Percentiles rank a stretch among this genome's conserved stretches.
Conservation (phyloP, 2,888 invertebrate species). For the Xestoiulus laeticollis region DNA sequence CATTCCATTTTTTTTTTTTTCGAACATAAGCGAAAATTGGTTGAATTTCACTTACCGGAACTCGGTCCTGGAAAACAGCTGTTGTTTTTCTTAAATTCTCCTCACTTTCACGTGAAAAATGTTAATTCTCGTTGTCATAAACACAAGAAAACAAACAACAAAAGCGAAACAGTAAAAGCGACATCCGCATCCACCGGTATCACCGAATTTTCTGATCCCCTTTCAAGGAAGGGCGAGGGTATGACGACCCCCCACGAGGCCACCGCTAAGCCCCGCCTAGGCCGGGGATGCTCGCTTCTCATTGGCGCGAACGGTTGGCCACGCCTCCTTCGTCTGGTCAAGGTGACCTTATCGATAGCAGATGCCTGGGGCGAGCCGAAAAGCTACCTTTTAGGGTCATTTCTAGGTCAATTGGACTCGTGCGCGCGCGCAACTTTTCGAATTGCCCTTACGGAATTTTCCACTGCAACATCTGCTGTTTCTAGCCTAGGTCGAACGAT, state of each 20-base stretch:
- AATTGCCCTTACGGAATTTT: neutral
- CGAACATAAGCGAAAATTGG: neutral
- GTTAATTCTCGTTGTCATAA: neutral
- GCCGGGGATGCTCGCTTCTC: neutral
- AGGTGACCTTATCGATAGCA: neutral
- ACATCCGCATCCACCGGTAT: neutral
- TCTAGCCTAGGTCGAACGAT: neutral
- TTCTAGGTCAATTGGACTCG: neutral
- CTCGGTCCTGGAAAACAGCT: neutral
- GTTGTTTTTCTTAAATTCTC: neutral
- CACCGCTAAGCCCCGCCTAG: neutral
- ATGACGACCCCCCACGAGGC: conserved; percentile 26
- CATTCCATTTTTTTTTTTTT: no score
- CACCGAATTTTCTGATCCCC: neutral
- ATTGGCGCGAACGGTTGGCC: neutral
- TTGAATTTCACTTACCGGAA: neutral
- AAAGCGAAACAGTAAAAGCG: neutral
- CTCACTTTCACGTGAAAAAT: neutral
- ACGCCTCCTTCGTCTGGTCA: neutral
- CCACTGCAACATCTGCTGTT: neutral
- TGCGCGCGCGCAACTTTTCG: neutral
- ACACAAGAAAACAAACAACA: neutral
- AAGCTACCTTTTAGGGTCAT: neutral
- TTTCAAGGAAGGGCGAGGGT: neutral
- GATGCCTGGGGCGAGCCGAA: neutral